Base-by-base conservation (phyloP, 2,888 invertebrate genomes). In the Anodontia alba region DNA sequence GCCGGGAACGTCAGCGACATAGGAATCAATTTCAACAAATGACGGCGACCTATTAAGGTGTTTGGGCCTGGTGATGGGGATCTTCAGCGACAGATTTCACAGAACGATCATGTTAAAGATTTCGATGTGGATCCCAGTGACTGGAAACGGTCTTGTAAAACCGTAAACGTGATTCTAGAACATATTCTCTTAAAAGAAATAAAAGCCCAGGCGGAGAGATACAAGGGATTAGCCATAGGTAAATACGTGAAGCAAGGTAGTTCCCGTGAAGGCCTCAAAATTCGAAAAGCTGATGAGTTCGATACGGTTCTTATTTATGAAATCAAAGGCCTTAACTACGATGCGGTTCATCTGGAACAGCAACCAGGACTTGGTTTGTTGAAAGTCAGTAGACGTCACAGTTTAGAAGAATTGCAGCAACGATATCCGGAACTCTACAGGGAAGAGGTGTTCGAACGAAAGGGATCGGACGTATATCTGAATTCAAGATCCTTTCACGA, bases 241-340 rank as follows among this genome's bases (percentile, higher is more conserved):
- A 57, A 70, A 2, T 84, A 78, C 36, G 70, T 82, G 1, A 79
- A 77, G 2, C 83, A 87, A 68, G 87, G 83, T n/a, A 85, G 85
- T 33, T 54, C 85, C 26, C 62, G 85, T 29, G 83, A 87, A 26
- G 85, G 87, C 38, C 75, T 87, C 23, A 87, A 87, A 57, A 77
- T 85, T 43, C 57, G 74, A 5, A 43, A 54, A 15, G 79, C 85
- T 0, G 79, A 87, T 42, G 87, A 87, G 54, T 87, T 84, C 73
- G 87, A 87, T 72, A 72, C 72, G 10, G 36, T 80, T 38, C 70
- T 87, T 10, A 77, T 78, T 42, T 87, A 80, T 62, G 76, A 66
- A 20, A 69, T 85, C 42, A 70, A 80, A 43, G 82, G 82, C 3
- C 46, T 85, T 17, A 17, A 54, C 1, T 29, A 76, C 10, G 57